Evolutionary conservation across 1,140 invertebrate genomes (phyloP), one percentile per base, ranked within the genome.

Genomic region (Caligus rogercresseyi): DNA sequence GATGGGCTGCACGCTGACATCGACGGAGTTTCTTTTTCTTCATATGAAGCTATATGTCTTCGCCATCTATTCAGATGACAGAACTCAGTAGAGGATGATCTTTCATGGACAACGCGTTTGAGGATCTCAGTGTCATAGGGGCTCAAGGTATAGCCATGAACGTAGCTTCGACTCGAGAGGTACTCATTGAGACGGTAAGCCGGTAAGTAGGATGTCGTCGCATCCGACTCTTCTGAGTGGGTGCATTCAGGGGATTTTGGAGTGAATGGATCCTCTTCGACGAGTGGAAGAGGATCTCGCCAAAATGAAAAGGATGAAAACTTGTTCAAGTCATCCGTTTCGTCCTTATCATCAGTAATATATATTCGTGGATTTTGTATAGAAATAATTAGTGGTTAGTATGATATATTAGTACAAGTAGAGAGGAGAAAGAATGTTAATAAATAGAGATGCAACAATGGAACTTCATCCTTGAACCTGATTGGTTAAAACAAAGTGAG

Each of bases 271-370:
- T 43, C 31, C 31, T 56, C 54, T 2, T 20, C 19, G 3, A 56
- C 3, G 19, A 25, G 24, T 20, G 60, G 60, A 21, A 62, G 13
- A 18, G 60, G 60, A 16, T 62, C 60, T 53, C 60, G 24, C 60
- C 60, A 62, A n/a, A 19, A 62, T 2, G 20, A 24, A 19, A 62
- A 57, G 4, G 55, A 19, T 19, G 55, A 57, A 25, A 57, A 57
- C 7, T 57, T 16, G 4, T 13, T n/a, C n/a, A 43, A 43, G n/a
- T 23, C 19, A 11, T 13, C 52, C 25, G 18, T 18, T 65, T 57
- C 16, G 3, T n/a, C n/a, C n/a, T n/a, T n/a, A n/a, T n/a, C n/a
- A n/a, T n/a, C n/a, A n/a, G n/a, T n/a, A n/a, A n/a, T n/a, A n/a
- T n/a, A n/a, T n/a, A n/a, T n/a, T n/a, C n/a, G n/a, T n/a, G n/a